Evolutionary conservation across 1,140 invertebrate species (phyloP).

Genomic region (Pogonomyrmex californicus): DNA sequence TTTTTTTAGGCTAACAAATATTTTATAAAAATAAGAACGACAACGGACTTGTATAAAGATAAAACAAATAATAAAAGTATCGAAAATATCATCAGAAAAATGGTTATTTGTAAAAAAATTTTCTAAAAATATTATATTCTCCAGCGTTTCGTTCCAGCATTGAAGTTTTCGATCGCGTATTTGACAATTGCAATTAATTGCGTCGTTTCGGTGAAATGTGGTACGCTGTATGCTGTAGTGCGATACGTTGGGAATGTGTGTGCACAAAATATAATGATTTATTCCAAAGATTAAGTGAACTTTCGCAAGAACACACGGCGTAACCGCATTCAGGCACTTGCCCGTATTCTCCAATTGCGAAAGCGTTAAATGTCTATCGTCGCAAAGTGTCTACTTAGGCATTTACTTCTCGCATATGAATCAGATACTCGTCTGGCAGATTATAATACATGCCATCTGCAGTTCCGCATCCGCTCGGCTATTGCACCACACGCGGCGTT

Average conservation of each 20-base stretch:
- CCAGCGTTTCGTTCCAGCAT: neutral
- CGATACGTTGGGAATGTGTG: too few relatives aligned
- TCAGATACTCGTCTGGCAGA: constrained; percentile 7
- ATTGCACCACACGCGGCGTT: constrained; percentile 15
- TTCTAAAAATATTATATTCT: neutral
- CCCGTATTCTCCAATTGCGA: constrained; percentile 19
- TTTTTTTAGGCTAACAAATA: constrained; percentile 38
- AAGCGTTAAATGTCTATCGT: constrained; percentile 22
- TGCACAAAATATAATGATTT: neutral
- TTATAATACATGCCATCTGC: constrained; percentile 46
- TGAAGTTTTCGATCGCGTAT: neutral
- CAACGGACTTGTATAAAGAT: constrained; percentile 21
- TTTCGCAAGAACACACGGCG: constrained; percentile 9
- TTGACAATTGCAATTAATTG: neutral
- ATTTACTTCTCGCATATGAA: constrained; percentile 23
- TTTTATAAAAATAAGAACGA: constrained; percentile 36
- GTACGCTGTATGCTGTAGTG: neutral
- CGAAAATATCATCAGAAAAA: constrained; percentile 6
- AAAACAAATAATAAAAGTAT: constrained; percentile 23
- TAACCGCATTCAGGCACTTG: constrained; percentile 1
- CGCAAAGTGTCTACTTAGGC: constrained; percentile 37
- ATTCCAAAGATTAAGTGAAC: neutral
- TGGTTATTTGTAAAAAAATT: neutral
- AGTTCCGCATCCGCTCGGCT: constrained; percentile 23
- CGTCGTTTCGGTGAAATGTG: neutral